Evolutionary conservation across 1,140 invertebrate species (phyloP), one percentile per base, ranked within the genome.

Genomic region (Pachyrhynchus sulphureomaculatus): DNA sequence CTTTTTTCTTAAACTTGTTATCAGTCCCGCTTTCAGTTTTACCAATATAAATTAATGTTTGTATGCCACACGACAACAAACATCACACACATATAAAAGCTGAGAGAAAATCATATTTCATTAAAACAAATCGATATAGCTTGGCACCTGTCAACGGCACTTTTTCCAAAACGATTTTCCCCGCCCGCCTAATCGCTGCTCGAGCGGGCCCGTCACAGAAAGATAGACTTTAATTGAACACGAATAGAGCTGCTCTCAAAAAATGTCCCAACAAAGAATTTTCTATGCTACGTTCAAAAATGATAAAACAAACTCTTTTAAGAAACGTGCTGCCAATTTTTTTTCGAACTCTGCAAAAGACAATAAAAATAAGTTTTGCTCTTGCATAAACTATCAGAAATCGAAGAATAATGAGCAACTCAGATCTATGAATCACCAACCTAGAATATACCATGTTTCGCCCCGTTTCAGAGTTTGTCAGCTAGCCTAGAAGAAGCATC

Each of bases 211-310:
- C 39, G 52, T 55, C 39, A 29, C 37, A 18, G 10, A 32, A 48
- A 61, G 58, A 61, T 61, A 61, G 58, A 61, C 36, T 53, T 65
- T 56, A 65, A 65, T 65, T 61, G 63, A 65, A 65, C 63, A 65
- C 63, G 57, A 56, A 61, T 65, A 65, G 58, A 60, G 57, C 51
- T 51, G 53, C 63, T 37, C 26, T 55, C 45, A 56, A 61, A 58
- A 65, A 65, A 65, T 54, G 59, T 53, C 52, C 51, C 45, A 15
- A 41, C 15, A 9, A 20, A 18, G 15, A 18, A 20, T 41, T 41
- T 20, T 18, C 13, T n/a, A 15, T 41, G 37, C 20, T 41, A 17
- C 37, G 15, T 18, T 18, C 15, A 9, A 15, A 4, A 17, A 18
- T 20, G 4, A 41, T 12, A n/a, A 29, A 29, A 29, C 1, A 9